Evolutionary conservation across 2,113 vertebrate genomes (phyloP).

Genomic region (Climacteris rufus): DNA sequence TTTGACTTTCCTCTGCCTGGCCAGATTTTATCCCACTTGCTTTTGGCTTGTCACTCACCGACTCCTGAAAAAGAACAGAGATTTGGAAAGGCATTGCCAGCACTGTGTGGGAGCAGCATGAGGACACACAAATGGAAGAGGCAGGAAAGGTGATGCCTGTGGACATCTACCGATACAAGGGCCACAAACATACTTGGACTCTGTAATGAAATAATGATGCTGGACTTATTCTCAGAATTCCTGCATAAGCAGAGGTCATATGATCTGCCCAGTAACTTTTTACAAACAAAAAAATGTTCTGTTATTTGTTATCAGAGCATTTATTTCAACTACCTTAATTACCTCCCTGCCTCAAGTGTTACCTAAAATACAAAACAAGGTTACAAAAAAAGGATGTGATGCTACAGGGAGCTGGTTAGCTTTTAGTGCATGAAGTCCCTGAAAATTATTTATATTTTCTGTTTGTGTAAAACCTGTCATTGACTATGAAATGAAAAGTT

Average conservation of each 20-base stretch:
- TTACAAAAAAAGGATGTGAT: not conserved
- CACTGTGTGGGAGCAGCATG: fast-evolving
- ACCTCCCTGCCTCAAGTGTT: not conserved
- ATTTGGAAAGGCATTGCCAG: not conserved
- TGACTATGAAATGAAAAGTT: slow-evolving; percentile 5
- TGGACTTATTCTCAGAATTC: not conserved
- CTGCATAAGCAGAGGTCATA: not conserved
- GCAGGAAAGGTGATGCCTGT: not conserved
- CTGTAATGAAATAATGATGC: not conserved
- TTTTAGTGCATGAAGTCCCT: not conserved
- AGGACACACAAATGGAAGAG: not conserved
- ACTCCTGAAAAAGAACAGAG: not conserved
- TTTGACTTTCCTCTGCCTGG: not conserved
- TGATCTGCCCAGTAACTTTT: not conserved
- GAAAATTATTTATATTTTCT: not conserved
- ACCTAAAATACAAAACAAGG: not conserved
- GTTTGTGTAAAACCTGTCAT: slow-evolving; percentile 11
- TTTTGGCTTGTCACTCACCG: not conserved
- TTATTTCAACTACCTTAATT: not conserved
- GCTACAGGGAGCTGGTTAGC: not conserved
- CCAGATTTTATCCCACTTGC: not conserved
- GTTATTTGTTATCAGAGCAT: not conserved
- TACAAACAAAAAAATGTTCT: not conserved
- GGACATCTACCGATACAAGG: not conserved
- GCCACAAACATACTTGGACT: not conserved